Evolutionary conservation across 1,140 invertebrate genomes (phyloP).

Genomic region (Araneus ventricosus): DNA sequence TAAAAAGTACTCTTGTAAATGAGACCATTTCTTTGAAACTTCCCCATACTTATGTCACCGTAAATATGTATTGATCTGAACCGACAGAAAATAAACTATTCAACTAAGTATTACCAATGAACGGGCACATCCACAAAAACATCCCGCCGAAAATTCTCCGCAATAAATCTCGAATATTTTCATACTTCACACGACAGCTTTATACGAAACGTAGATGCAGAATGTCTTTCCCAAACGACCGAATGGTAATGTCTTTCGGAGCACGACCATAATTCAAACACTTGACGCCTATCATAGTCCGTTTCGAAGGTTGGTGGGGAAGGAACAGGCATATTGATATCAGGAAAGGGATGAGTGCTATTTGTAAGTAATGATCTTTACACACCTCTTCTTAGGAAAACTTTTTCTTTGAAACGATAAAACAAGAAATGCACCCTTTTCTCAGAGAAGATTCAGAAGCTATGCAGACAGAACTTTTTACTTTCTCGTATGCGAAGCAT

Average conservation of each 20-base stretch:
- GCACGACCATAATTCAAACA: background rate
- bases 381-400: background rate
- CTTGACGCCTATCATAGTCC: background rate
- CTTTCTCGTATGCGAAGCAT: no score
- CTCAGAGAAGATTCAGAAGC: no score
- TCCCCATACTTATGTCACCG: background rate
- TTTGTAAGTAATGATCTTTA: background rate
- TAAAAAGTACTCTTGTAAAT: no score
- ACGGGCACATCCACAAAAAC: background rate
- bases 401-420: no score
- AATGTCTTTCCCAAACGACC: slow-evolving; percentile 7
- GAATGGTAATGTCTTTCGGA: slow-evolving; percentile 19
- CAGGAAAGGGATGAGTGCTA: background rate
- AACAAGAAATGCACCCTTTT: no score
- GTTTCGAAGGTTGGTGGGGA: background rate
- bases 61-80: background rate
- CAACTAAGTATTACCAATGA: background rate
- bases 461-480: no score
- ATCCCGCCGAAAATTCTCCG: background rate
- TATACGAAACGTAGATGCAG: background rate
- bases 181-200: background rate
- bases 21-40: no score
- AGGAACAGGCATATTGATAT: background rate
- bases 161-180: slow-evolving; percentile 9
- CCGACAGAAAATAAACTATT: background rate